Percentiles rank a stretch among this genome's conserved stretches.
Evolutionary conservation across 2,888 invertebrate species (phyloP).

Genomic region (Drosophila subquinaria): DNA sequence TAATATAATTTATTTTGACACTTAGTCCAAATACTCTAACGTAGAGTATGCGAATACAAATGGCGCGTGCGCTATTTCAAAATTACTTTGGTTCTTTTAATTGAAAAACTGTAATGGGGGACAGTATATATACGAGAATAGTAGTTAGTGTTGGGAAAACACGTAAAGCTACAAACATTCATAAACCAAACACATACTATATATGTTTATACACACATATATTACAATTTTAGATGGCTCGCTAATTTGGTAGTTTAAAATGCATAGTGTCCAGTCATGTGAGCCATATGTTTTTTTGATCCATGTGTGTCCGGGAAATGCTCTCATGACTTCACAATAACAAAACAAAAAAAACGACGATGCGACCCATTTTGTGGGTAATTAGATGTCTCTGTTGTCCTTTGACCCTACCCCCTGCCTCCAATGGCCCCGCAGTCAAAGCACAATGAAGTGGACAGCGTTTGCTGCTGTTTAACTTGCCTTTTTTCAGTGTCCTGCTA

Average conservation of each 20-base stretch:
- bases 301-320: conserved; percentile 45
- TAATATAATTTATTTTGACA: neutral
- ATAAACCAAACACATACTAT: conserved; percentile 1
- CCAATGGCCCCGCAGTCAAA: conserved; percentile 47
- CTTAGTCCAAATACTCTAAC: neutral
- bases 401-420: conserved; percentile 18
- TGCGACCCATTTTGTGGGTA: conserved; percentile 46
- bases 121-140: conserved; percentile 12
- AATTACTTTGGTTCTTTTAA: conserved; percentile 58
- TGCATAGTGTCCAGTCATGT: conserved; percentile 52
- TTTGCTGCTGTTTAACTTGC: conserved; percentile 7
- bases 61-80: conserved; percentile 49
- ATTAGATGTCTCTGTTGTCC: conserved; percentile 63
- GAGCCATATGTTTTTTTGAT: conserved; percentile 28
- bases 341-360: conserved; percentile 47
- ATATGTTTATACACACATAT: neutral
- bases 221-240: conserved; percentile 31
- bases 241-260: conserved; percentile 64
- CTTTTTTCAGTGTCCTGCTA: conserved; percentile 20
- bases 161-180: conserved; percentile 13
- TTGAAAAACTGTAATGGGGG: conserved; percentile 59
- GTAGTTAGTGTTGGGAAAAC: conserved; percentile 13
- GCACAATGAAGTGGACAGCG: conserved; percentile 29
- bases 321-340: conserved; percentile 59
- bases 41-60: conserved; percentile 36